Evolutionary conservation across 2,888 invertebrate genomes (phyloP).

Genomic region (Mystacides longicornis): DNA sequence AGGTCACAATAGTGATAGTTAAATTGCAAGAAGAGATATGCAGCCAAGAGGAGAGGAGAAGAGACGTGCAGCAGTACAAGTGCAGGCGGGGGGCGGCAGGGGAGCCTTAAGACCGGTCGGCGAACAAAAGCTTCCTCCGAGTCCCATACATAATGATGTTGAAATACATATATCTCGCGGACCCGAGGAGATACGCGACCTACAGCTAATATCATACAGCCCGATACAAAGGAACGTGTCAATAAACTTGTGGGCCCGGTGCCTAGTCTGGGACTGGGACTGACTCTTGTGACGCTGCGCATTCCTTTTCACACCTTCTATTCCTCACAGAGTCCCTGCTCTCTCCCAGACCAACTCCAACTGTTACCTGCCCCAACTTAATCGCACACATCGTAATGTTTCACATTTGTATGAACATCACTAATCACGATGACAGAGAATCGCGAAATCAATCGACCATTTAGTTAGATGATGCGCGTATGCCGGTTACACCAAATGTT

Average conservation of each 20-base stretch:
- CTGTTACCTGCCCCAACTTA: too few relatives aligned
- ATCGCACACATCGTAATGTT: too few relatives aligned
- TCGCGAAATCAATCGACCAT: too few relatives aligned
- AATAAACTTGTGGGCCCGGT: constrained; percentile 1
- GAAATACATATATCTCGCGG: background rate
- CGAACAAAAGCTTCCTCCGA: constrained; percentile 15
- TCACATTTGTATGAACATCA: too few relatives aligned
- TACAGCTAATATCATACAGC: background rate
- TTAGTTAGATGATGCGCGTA: too few relatives aligned
- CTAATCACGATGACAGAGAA: too few relatives aligned
- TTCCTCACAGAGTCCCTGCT: too few relatives aligned
- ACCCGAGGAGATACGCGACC: background rate
- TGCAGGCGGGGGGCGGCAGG: constrained; percentile 12
- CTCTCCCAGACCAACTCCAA: too few relatives aligned
- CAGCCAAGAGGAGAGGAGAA: constrained; percentile 5
- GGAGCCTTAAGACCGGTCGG: constrained; percentile 19
- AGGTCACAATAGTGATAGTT: background rate
- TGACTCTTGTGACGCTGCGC: background rate
- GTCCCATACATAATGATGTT: background rate
- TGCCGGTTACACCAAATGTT: too few relatives aligned
- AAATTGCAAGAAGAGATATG: background rate
- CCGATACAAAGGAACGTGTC: constrained; percentile 6
- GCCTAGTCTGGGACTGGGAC: too few relatives aligned
- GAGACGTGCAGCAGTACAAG: constrained; percentile 1
- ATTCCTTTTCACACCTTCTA: constrained; percentile 3